Base-by-base conservation (phyloP, 2,797 vertebrate genomes). In the Arctocebus calabarensis region DNA sequence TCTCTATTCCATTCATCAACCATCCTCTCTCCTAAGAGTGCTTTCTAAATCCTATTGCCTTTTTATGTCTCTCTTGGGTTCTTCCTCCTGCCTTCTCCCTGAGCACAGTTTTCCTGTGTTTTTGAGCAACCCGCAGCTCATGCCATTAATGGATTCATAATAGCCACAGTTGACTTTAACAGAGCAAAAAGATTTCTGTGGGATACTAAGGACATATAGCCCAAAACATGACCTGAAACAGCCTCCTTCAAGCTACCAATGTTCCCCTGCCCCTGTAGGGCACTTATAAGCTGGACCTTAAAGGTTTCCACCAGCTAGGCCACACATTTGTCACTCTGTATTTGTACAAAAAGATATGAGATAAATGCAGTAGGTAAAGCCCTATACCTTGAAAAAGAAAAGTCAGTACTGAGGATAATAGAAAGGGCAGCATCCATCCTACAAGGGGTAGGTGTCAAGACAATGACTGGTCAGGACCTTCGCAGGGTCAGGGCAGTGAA, bases 31-130 rank as follows among this genome's bases (percentile, higher is more conserved):
- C 84, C 84, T 73, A n/a, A 66, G 68, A 96, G 89, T 37, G 48
- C 91, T 93, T 86, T 96, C 81, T 91, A 64, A 82, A 90, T 95
- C 94, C 94, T 97, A n/a, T 92, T 73, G 83, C 95, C 73, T 82
- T 89, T 97, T 97, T 88, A 94, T 82, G 85, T 83, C 73, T 97
- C 96, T 91, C 91, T 5, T n/a, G 94, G 96, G 94, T 29, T 91
- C 92, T 94, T 95, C 68, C 84, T 93, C 66, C 78, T 19, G 88
- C 94, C 95, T 40, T 85, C 84, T 88, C 93, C 59, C 29, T 19
- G 37, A 93, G 89, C 74, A 88, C 43, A 57, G 52, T 73, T 91
- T 81, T 71, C 89, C 88, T 89, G 79, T 45, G 37, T 57, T 71
- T 94, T 68, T 81, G 74, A 93, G 73, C 93, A 88, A 92, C 84